A percentile compares a stretch with the other conserved stretches of the same genome.
Evolutionary conservation across 2,888 invertebrate genomes (phyloP).

Genomic region (Balanococcus diminutus): DNA sequence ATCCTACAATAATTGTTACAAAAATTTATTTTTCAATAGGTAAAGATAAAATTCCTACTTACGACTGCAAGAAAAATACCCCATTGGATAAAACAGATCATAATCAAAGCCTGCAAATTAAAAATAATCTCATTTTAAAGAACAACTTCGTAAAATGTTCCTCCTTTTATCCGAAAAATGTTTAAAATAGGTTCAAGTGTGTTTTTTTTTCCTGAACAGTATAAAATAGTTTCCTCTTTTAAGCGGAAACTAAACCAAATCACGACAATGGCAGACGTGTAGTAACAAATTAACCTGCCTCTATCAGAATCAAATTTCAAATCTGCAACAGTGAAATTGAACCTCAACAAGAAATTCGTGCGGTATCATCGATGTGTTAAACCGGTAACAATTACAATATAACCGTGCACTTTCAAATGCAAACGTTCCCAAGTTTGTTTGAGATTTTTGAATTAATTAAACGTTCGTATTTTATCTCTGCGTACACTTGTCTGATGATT

Average conservation of each 20-base stretch:
- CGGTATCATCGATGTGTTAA: not conserved
- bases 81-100: not conserved
- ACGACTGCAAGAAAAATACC: conserved; percentile 25
- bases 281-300: no score
- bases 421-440: conserved; percentile 44
- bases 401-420: conserved; percentile 34
- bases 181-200: no score
- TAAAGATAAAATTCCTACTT: no score
- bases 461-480: not conserved
- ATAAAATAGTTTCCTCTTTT: no score
- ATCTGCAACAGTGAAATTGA: not conserved
- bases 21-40: no score
- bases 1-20: not conserved
- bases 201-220: no score
- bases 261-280: no score
- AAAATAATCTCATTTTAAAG: not conserved
- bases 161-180: no score
- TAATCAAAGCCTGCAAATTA: not conserved
- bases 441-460: conserved; percentile 46
- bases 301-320: not conserved
- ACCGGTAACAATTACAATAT: not conserved
- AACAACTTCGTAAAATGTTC: no score
- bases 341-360: not conserved
- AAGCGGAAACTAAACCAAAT: no score
- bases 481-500: conserved; percentile 12